These are phyloP conservation scores for Synergus laeviventris DNA, from an alignment of 2,888 invertebrate species.

Conservation along the genomic window DNA sequence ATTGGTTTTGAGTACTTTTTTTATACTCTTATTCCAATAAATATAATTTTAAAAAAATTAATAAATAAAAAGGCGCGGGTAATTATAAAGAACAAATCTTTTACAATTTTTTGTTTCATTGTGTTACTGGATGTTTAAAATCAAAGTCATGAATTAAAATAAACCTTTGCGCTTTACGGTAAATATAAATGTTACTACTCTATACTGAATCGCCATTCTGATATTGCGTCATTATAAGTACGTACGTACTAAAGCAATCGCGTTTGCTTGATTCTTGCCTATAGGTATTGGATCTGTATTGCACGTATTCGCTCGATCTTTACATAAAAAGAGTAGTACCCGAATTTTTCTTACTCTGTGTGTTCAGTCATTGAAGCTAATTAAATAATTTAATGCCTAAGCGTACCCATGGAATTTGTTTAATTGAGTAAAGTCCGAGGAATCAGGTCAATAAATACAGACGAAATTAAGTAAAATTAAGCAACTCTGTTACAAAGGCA, in stretches of 20 bases:
- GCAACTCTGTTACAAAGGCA: background rate
- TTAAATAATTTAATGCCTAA: background rate
- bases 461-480: background rate
- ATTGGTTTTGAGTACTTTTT: too few relatives aligned
- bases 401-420: background rate
- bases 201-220: too few relatives aligned
- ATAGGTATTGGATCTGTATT: background rate
- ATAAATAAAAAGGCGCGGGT: too few relatives aligned
- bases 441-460: background rate
- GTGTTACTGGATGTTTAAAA: too few relatives aligned
- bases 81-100: too few relatives aligned
- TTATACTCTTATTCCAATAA: too few relatives aligned
- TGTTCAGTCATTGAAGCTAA: slow-evolving; percentile 30
- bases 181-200: too few relatives aligned
- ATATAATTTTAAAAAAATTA: too few relatives aligned
- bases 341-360: background rate
- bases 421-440: background rate
- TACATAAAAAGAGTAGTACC: background rate
- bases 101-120: too few relatives aligned
- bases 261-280: background rate
- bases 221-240: slow-evolving; percentile 7
- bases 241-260: slow-evolving; percentile 1
- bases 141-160: too few relatives aligned
- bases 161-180: too few relatives aligned
- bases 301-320: background rate